Percentiles rank a stretch among this genome's conserved stretches.
These are phyloP conservation scores for Xyliphius kryptos DNA, from an alignment of 2,113 vertebrate species.

Conservation along the genomic window DNA sequence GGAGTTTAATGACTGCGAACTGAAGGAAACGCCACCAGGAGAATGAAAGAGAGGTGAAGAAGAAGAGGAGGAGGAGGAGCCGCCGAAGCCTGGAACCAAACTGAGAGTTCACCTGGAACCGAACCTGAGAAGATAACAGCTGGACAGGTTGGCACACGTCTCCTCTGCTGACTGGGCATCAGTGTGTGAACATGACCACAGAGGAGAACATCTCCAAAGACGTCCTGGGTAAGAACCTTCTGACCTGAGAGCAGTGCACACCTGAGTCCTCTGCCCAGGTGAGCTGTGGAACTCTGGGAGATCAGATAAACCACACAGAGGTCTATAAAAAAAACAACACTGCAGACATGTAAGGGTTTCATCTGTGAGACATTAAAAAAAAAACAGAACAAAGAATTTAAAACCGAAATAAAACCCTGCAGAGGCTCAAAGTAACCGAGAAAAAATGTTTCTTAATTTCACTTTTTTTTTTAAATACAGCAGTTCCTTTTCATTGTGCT, in stretches of 20 bases:
- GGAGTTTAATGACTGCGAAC: background rate
- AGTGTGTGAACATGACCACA: slow-evolving; percentile 64
- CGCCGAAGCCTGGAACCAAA: background rate
- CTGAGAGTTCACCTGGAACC: background rate
- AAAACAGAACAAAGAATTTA: no score
- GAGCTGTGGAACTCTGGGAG: background rate
- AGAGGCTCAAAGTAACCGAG: no score
- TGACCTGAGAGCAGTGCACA: background rate
- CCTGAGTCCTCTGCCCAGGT: slow-evolving; percentile 18
- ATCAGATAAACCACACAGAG: no score
- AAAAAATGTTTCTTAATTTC: no score
- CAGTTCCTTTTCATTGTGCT: no score
- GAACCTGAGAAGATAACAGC: background rate
- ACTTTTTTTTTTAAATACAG: no score
- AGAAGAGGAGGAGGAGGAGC: background rate
- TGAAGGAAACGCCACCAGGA: background rate
- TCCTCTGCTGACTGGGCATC: background rate
- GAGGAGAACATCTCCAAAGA: slow-evolving; percentile 67
- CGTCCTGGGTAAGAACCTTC: slow-evolving; percentile 70
- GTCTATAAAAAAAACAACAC: no score
- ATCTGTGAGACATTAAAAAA: no score
- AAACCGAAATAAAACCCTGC: no score
- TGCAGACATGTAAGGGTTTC: no score
- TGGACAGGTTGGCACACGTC: slow-evolving; percentile 15
- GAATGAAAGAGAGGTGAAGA: background rate